Evolutionary conservation across 2,888 invertebrate species (phyloP).

Genomic region (Hybos culiciformis): DNA sequence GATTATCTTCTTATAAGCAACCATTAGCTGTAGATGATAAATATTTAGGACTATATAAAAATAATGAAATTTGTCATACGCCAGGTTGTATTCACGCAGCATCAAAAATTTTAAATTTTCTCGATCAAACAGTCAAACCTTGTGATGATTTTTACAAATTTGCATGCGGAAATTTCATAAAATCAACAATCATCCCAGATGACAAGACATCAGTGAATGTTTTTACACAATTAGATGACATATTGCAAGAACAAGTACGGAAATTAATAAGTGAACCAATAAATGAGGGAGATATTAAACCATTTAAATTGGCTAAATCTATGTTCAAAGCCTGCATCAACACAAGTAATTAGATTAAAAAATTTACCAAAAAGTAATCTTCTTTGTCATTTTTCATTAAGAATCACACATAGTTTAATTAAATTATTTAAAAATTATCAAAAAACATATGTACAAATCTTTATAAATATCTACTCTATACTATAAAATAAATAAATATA

Average conservation of each 20-base stretch:
- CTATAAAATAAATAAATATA: slow-evolving; percentile 1
- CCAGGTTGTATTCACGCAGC: slow-evolving; percentile 69
- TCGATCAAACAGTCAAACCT: slow-evolving; percentile 52
- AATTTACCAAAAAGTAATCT: too few species aligned
- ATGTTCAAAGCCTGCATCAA: slow-evolving; percentile 38
- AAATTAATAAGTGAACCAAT: slow-evolving; percentile 32
- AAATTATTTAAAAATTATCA: too few species aligned
- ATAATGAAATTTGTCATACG: slow-evolving; percentile 47
- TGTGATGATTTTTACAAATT: slow-evolving; percentile 69
- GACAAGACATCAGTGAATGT: slow-evolving; percentile 40
- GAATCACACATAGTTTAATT: too few species aligned
- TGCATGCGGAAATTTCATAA: slow-evolving; percentile 57
- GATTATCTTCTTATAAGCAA: too few species aligned
- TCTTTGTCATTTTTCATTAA: too few species aligned
- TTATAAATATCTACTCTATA: not conserved
- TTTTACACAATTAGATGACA: slow-evolving; percentile 34
- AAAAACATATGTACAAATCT: too few species aligned
- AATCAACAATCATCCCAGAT: slow-evolving; percentile 55
- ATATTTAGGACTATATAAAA: too few species aligned
- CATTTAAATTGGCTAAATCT: slow-evolving; percentile 34
- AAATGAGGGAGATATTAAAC: slow-evolving; percentile 27
- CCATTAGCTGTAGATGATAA: too few species aligned
- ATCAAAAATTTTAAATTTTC: slow-evolving; percentile 48
- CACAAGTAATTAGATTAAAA: too few species aligned
- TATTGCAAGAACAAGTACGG: slow-evolving; percentile 35